Conservation (phyloP, 2,888 invertebrate species). For the Meandrusa payeni region DNA sequence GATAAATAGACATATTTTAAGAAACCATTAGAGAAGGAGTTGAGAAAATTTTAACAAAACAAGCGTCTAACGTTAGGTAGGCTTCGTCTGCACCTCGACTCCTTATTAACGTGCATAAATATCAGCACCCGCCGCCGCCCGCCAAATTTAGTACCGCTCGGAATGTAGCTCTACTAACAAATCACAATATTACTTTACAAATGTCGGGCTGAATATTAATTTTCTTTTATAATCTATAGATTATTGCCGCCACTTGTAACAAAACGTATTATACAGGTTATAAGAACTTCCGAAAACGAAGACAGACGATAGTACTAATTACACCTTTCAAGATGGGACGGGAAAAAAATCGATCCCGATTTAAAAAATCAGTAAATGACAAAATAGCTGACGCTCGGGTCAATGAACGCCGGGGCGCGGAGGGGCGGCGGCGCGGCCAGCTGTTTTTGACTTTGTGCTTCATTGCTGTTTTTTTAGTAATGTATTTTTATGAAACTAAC, state of each 20-base stretch:
- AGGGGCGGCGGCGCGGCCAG: neutral
- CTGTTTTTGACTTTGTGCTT: no score
- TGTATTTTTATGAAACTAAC: no score
- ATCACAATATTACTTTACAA: constrained; percentile 37
- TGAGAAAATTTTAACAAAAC: constrained; percentile 31
- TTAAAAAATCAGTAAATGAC: neutral
- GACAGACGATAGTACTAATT: no score
- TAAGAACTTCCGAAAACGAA: no score
- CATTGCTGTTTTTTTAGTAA: no score
- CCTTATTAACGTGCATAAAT: constrained; percentile 77
- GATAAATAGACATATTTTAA: no score
- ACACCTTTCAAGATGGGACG: no score
- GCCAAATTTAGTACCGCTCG: constrained; percentile 48
- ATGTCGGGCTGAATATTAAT: neutral
- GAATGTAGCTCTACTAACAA: constrained; percentile 52
- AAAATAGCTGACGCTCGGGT: no score
- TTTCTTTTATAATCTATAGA: constrained; percentile 5
- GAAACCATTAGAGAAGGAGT: constrained; percentile 2
- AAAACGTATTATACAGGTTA: no score
- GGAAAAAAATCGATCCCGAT: no score
- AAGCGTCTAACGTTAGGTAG: constrained; percentile 42
- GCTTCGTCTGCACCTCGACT: constrained; percentile 58
- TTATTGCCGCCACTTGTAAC: no score
- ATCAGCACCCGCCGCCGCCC: constrained; percentile 54
- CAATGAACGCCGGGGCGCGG: no score